Evolutionary conservation across 2,113 vertebrate species (phyloP).

Genomic region (Rhabdornis inornatus): DNA sequence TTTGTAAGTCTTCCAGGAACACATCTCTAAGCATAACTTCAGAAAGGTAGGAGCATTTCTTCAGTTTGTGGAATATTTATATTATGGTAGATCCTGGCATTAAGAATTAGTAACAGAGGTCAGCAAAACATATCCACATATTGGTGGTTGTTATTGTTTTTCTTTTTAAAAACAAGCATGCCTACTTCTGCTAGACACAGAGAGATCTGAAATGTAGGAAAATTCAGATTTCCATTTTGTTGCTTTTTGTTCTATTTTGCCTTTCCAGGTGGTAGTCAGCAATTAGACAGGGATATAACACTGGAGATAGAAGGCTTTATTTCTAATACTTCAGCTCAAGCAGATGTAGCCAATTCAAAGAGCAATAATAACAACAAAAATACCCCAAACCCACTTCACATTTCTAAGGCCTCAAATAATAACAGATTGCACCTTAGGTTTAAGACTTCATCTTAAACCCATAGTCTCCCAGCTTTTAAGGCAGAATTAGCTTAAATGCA

Average conservation of each 20-base stretch:
- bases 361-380: background rate
- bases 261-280: background rate
- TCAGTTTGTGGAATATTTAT: background rate
- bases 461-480: background rate
- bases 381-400: background rate
- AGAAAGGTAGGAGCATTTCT: background rate
- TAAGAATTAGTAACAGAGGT: background rate
- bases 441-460: background rate
- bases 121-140: rapidly evolving
- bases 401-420: background rate
- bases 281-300: background rate
- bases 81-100: background rate
- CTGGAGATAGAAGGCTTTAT: background rate
- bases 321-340: background rate
- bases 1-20: background rate
- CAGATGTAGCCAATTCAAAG: background rate
- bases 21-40: background rate
- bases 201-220: background rate
- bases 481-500: background rate
- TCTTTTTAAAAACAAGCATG: background rate
- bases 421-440: background rate
- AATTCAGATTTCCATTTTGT: background rate
- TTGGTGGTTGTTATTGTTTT: background rate
- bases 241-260: background rate
- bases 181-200: background rate